Percentiles rank a stretch among this genome's conserved stretches.
Conservation (phyloP, 92 coral and sea anemone genomes). For the Actinernus sp. region DNA sequence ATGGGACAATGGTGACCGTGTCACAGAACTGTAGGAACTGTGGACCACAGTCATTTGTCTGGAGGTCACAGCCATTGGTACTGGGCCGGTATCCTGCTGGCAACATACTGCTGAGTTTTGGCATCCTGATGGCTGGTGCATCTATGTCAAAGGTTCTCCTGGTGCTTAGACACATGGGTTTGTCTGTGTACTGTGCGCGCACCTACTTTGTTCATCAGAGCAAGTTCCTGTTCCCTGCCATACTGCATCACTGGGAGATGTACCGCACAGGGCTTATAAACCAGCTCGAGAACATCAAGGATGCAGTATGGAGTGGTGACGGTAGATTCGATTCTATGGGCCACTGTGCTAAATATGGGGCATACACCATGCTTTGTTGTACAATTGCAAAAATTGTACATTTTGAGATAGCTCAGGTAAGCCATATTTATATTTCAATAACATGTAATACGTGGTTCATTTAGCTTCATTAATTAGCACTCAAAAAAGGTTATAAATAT, state of each 20-base stretch:
- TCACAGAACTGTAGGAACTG: constrained; percentile 40
- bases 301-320: constrained; percentile 17
- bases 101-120: constrained; percentile 58
- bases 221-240: too few species aligned
- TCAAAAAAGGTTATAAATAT: too few species aligned
- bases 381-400: too few species aligned
- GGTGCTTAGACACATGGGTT: too few species aligned
- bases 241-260: constrained; percentile 54
- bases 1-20: constrained; percentile 67
- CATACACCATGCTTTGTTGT: too few species aligned
- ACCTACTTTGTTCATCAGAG: constrained; percentile 61
- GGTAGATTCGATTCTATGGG: constrained; percentile 23
- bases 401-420: too few species aligned
- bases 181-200: constrained; percentile 21
- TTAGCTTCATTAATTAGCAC: too few species aligned
- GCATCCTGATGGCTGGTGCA: constrained; percentile 68
- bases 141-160: constrained; percentile 57
- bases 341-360: constrained; percentile 30
- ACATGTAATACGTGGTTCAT: too few species aligned
- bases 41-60: constrained; percentile 29
- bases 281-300: too few species aligned
- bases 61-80: constrained; percentile 67
- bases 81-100: constrained; percentile 66
- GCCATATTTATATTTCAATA: too few species aligned
- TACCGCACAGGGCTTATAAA: constrained; percentile 33